These are phyloP conservation scores for Sebastes baramenuke DNA, from an alignment of 2,797 vertebrate species.

Conservation along the genomic window DNA sequence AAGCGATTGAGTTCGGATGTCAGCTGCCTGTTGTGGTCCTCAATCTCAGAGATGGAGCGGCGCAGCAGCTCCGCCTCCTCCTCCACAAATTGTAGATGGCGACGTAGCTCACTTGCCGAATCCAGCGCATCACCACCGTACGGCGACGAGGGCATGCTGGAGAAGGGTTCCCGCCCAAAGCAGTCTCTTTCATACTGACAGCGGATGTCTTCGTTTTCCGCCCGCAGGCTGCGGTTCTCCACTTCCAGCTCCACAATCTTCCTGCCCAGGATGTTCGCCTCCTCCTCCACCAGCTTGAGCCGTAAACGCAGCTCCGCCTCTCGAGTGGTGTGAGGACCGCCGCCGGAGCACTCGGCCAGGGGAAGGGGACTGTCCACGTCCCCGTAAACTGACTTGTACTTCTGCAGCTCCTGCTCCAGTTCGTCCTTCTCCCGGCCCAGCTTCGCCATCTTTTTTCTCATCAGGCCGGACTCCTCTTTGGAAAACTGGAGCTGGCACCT, in stretches of 20 bases:
- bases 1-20: slow-evolving; percentile 94
- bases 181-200: slow-evolving; percentile 93
- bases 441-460: slow-evolving; percentile 99
- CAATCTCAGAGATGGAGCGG: slow-evolving; percentile 94
- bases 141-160: slow-evolving; percentile 94
- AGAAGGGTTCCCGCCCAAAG: slow-evolving; percentile 89
- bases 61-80: slow-evolving; percentile 96
- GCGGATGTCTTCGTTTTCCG: slow-evolving; percentile 95
- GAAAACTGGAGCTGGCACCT: slow-evolving; percentile 97
- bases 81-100: slow-evolving; percentile 98
- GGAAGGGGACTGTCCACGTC: slow-evolving; percentile 94
- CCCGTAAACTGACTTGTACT: slow-evolving; percentile 95
- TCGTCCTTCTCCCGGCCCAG: slow-evolving; percentile 94
- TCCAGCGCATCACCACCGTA: slow-evolving; percentile 89
- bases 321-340: slow-evolving; percentile 93
- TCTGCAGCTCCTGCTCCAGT: slow-evolving; percentile 95
- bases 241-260: slow-evolving; percentile 99
- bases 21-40: slow-evolving; percentile 96
- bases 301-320: slow-evolving; percentile 89
- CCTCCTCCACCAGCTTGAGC: slow-evolving; percentile 96
- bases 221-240: slow-evolving; percentile 95
- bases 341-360: slow-evolving; percentile 84
- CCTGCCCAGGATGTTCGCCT: slow-evolving; percentile 95
- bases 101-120: slow-evolving; percentile 90
- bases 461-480: slow-evolving; percentile 94